These are phyloP conservation scores for Camelus bactrianus DNA, from an alignment of 2,113 vertebrate genomes.

Conservation along the genomic window DNA sequence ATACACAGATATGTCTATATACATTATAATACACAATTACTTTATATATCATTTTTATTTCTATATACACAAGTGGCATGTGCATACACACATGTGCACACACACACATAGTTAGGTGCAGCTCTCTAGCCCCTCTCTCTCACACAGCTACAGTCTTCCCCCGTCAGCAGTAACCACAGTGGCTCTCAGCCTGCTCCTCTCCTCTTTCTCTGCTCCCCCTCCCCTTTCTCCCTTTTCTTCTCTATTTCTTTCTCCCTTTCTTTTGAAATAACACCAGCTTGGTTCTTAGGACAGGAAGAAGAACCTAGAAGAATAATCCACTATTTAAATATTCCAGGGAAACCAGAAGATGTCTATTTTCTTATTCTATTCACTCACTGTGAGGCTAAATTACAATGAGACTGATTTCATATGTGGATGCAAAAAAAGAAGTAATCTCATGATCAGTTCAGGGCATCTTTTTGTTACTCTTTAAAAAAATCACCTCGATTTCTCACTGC, in stretches of 20 bases:
- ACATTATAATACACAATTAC: neutral
- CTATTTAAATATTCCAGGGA: neutral
- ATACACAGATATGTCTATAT: neutral
- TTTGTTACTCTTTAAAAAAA: neutral
- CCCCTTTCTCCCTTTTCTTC: neutral
- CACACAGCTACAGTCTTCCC: neutral
- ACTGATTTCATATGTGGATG: neutral
- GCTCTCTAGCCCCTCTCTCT: neutral
- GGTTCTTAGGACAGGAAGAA: constrained; percentile 52
- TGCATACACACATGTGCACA: neutral
- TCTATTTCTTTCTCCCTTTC: neutral
- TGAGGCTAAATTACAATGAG: neutral
- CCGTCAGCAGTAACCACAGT: neutral
- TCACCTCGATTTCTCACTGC: neutral
- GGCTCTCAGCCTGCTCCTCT: neutral
- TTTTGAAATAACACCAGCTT: constrained; percentile 45
- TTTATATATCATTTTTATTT: neutral
- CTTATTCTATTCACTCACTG: neutral
- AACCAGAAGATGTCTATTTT: neutral
- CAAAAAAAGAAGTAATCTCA: neutral
- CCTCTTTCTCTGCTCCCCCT: neutral
- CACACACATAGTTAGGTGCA: neutral
- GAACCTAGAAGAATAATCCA: neutral
- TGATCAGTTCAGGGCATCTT: neutral
- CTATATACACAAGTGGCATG: neutral